These are phyloP conservation scores for Solenopsis invicta DNA, from an alignment of 1,140 invertebrate species.

Conservation along the genomic window DNA sequence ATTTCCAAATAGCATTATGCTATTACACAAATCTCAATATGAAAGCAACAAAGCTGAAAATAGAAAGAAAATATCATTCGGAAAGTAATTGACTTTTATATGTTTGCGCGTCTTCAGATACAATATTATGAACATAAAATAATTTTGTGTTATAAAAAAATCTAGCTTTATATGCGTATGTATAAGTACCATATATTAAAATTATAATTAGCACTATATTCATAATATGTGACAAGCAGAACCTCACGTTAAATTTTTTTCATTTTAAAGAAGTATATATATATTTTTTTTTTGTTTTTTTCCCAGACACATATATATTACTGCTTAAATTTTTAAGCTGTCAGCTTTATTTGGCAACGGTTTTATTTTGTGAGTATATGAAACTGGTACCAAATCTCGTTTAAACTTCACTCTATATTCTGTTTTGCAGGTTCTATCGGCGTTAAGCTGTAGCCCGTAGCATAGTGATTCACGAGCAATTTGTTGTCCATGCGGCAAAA, in stretches of 20 bases:
- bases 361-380: constrained; percentile 38
- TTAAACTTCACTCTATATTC: constrained; percentile 49
- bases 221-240: neutral
- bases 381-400: constrained; percentile 31
- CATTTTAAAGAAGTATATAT: neutral
- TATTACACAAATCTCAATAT: constrained; percentile 60
- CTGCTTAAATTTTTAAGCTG: constrained; percentile 10
- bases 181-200: no score
- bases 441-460: constrained; percentile 8
- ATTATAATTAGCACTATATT: no score
- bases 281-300: no score
- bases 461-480: constrained; percentile 67
- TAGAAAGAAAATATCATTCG: constrained; percentile 53
- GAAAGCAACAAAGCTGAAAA: constrained; percentile 46
- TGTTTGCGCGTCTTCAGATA: neutral
- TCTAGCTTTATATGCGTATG: neutral
- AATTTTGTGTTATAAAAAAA: neutral
- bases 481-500: constrained; percentile 26
- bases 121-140: neutral
- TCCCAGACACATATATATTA: neutral
- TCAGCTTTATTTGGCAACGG: constrained; percentile 13
- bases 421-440: constrained; percentile 64
- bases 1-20: constrained; percentile 59
- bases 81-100: constrained; percentile 46
- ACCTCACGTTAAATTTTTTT: neutral